phyloP scores from a whole-genome alignment of 2,113 vertebrate genomes.

The Pelmatolapia mariae region DNA sequence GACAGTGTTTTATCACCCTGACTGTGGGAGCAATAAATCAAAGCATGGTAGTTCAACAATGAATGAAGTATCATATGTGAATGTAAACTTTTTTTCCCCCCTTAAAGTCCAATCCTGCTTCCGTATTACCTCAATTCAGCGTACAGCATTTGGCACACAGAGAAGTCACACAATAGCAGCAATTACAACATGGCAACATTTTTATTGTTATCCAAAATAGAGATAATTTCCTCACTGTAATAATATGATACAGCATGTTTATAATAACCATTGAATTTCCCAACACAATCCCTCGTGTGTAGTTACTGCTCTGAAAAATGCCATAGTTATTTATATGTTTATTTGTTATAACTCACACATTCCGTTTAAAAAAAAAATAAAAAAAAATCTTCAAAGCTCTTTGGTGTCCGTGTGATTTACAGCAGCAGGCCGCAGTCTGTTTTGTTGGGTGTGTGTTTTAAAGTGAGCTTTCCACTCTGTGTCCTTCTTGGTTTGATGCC shows the following conservation, averaged over 20 bases:
- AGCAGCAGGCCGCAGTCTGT: constrained; percentile 31
- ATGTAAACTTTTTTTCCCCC: background rate
- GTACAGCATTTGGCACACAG: background rate
- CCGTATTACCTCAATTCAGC: constrained; percentile 11
- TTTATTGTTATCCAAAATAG: constrained; percentile 56
- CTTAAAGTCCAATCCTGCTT: background rate
- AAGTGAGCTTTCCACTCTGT: constrained; percentile 46
- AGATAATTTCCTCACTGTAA: constrained; percentile 43
- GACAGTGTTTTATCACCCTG: constrained; percentile 3
- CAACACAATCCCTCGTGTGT: constrained; percentile 29
- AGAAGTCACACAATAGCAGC: constrained; percentile 40
- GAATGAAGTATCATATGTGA: background rate
- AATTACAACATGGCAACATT: constrained; percentile 38
- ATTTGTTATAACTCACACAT: constrained; percentile 48
- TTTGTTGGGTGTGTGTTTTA: constrained; percentile 48
- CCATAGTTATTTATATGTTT: constrained; percentile 56
- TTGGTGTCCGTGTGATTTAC: constrained; percentile 64
- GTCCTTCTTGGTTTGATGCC: constrained; percentile 58
- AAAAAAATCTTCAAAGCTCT: constrained; percentile 37
- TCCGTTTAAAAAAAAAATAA: background rate
- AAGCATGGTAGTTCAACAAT: background rate
- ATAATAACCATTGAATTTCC: constrained; percentile 38
- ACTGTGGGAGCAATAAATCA: constrained; percentile 31
- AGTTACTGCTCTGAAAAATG: constrained; percentile 35
- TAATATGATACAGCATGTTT: constrained; percentile 30